Evolutionary conservation across 2,888 invertebrate genomes (phyloP).

Genomic region (Bellardia bayeri): DNA sequence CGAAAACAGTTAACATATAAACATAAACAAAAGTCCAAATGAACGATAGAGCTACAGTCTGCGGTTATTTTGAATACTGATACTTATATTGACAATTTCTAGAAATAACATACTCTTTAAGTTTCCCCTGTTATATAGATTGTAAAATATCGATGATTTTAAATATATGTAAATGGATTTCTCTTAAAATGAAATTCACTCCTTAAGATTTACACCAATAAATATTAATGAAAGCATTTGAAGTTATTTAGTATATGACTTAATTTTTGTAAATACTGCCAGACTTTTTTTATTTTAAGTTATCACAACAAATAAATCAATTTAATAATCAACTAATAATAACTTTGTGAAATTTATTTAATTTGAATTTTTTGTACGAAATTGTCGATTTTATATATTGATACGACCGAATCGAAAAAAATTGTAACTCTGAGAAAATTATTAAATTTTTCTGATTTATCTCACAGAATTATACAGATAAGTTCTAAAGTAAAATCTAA

Average conservation of each 20-base stretch:
- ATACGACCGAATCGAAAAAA: no score
- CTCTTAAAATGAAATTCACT: conserved; percentile 13
- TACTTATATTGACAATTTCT: neutral
- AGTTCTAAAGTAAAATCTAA: no score
- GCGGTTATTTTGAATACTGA: neutral
- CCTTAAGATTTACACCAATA: conserved; percentile 19
- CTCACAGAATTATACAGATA: no score
- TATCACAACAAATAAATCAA: conserved; percentile 34
- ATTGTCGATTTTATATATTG: no score
- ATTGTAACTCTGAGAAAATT: no score
- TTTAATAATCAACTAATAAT: conserved; percentile 39
- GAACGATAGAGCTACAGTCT: no score
- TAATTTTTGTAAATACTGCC: conserved; percentile 44
- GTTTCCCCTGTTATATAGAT: conserved; percentile 30
- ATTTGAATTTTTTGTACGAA: no score
- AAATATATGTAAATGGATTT: conserved; percentile 12
- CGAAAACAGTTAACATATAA: no score
- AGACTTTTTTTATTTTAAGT: conserved; percentile 39
- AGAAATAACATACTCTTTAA: neutral
- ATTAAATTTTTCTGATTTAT: no score
- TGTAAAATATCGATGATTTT: conserved; percentile 39
- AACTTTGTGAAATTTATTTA: neutral
- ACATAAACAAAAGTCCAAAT: neutral
- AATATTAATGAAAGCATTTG: conserved; percentile 33
- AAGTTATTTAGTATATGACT: conserved; percentile 20